These are phyloP conservation scores for Ormyrus labotus DNA, from an alignment of 2,888 invertebrate genomes.

Conservation along the genomic window DNA sequence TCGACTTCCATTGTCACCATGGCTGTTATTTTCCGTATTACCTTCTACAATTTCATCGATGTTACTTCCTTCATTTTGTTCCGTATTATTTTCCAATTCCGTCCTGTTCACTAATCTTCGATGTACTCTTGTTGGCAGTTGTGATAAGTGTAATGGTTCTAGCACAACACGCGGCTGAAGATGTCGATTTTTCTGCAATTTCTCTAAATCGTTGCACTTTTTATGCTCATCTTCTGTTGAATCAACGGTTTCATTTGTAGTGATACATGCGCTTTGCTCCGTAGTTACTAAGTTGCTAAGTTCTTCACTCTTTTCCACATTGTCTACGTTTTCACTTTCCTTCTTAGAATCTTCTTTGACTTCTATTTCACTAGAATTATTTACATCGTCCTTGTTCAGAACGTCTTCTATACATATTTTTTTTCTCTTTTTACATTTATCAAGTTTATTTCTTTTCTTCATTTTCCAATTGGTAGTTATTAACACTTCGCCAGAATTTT, in stretches of 20 bases:
- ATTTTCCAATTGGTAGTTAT: constrained; percentile 46
- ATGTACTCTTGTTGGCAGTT: constrained; percentile 61
- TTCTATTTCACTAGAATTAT: constrained; percentile 10
- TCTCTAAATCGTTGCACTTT: constrained; percentile 63
- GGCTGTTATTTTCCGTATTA: constrained; percentile 38
- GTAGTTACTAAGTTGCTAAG: not conserved
- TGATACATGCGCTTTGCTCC: not conserved
- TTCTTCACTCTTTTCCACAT: constrained; percentile 44
- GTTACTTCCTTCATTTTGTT: constrained; percentile 48
- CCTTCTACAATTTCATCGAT: constrained; percentile 53
- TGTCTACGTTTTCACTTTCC: constrained; percentile 22
- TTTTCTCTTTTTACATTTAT: constrained; percentile 46
- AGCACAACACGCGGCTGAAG: constrained; percentile 73
- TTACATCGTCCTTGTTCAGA: not conserved
- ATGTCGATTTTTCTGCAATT: constrained; percentile 65
- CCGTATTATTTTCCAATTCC: constrained; percentile 30
- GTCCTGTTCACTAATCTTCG: constrained; percentile 46
- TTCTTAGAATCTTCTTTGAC: constrained; percentile 45
- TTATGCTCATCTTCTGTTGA: constrained; percentile 17
- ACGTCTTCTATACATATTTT: constrained; percentile 19
- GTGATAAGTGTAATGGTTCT: constrained; percentile 70
- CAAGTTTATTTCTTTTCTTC: constrained; percentile 47
- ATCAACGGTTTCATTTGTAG: not conserved
- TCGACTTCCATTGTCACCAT: constrained; percentile 27
- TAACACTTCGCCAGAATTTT: constrained; percentile 27